Evolutionary conservation across 64 coral and sea anemone species (phyloP).

Genomic region (Stichodactyla mertensii): DNA sequence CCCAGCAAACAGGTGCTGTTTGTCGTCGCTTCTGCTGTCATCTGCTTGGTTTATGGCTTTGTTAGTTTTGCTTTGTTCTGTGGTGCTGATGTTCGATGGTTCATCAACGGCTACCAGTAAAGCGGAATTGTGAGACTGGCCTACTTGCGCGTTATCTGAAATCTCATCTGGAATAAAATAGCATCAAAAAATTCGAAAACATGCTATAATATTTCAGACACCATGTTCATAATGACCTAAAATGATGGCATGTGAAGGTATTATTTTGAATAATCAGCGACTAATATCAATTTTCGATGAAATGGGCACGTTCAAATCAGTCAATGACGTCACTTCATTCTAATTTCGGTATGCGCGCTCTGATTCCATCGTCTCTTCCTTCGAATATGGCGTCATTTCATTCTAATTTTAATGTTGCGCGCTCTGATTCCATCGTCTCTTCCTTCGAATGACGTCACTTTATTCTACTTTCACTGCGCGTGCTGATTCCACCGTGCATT

Average conservation of each 20-base stretch:
- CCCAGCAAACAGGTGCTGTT: neutral
- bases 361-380: neutral
- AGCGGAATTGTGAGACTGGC: neutral
- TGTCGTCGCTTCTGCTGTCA: neutral
- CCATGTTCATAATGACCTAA: too few species aligned
- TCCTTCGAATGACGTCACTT: too few species aligned
- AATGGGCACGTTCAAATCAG: neutral
- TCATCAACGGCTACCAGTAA: neutral
- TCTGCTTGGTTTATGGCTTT: neutral
- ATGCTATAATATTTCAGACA: too few species aligned
- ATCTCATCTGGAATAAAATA: neutral
- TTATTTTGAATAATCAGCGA: too few species aligned
- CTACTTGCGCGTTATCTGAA: neutral
- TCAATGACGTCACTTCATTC: neutral
- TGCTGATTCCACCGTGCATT: too few species aligned
- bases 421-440: too few species aligned
- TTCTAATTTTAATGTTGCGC: too few species aligned
- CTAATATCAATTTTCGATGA: neutral
- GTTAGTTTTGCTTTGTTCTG: neutral
- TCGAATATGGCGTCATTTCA: too few species aligned
- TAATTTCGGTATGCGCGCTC: neutral
- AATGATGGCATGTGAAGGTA: too few species aligned
- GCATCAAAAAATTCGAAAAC: neutral
- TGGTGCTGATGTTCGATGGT: neutral
- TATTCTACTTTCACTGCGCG: too few species aligned